Evolutionary conservation across 2,888 invertebrate species (phyloP).

Genomic region (Drosophila neotestacea): DNA sequence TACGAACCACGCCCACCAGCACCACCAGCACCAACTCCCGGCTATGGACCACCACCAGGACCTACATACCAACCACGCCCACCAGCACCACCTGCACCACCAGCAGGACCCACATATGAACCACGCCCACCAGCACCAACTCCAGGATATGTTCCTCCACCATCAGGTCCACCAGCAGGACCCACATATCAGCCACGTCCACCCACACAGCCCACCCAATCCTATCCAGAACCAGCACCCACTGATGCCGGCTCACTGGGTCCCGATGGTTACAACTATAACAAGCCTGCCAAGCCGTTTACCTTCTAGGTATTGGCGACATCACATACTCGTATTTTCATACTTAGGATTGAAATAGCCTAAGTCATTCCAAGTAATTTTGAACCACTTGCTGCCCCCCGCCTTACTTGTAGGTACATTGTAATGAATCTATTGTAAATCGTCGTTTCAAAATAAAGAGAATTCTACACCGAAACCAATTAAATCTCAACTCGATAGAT

Average conservation of each 20-base stretch:
- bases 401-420: slow-evolving; percentile 41
- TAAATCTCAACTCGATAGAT: slow-evolving; percentile 22
- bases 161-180: slow-evolving; percentile 23
- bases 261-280: slow-evolving; percentile 84
- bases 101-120: slow-evolving; percentile 22
- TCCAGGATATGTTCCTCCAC: slow-evolving; percentile 43
- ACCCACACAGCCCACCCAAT: slow-evolving; percentile 28
- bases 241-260: slow-evolving; percentile 81
- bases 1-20: slow-evolving; percentile 14
- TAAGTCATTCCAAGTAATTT: slow-evolving; percentile 30
- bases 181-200: slow-evolving; percentile 56
- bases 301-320: slow-evolving; percentile 71
- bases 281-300: slow-evolving; percentile 83
- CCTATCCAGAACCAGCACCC: slow-evolving; percentile 46
- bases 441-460: slow-evolving; percentile 67
- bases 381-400: slow-evolving; percentile 28
- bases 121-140: slow-evolving; percentile 25
- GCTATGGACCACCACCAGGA: slow-evolving; percentile 49
- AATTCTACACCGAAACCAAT: slow-evolving; percentile 49
- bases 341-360: slow-evolving; percentile 40
- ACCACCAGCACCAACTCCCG: slow-evolving; percentile 41
- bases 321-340: slow-evolving; percentile 22
- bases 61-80: slow-evolving; percentile 60
- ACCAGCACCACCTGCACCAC: slow-evolving; percentile 39
- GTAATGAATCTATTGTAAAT: slow-evolving; percentile 54